Base-by-base conservation (phyloP, 2,113 vertebrate species). In the Psilopsiagon aymara region DNA sequence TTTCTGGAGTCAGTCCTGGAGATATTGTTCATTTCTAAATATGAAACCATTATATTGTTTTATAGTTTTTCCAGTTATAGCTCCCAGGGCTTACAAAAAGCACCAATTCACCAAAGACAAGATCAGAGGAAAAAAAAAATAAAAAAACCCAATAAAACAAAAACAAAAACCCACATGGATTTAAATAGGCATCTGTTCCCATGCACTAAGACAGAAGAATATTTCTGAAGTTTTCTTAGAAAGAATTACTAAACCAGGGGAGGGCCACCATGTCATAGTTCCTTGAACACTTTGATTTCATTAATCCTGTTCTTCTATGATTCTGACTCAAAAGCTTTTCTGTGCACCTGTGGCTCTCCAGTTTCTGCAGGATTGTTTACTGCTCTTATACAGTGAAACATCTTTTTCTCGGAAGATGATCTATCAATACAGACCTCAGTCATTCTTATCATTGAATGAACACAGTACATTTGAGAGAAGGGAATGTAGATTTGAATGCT, bases 21-120 rank as follows among this genome's bases (percentile, higher is more conserved):
- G n/a, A 49, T n/a, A 74, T 37, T 71, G 5, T 28, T 79, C 41
- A 60, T 81, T 92, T 95, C 59, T 86, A 95, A 85, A 79, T 53
- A 76, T 29, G 33, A 89, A 81, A 75, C 1, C 17, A 52, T 53
- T 84, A 33, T 31, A 91, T 44, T 91, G 6, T 64, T 91, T 76
- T 47, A 71, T 39, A 66, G 8, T 43, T 91, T 84, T 94, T 87
- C 47, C 14, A 85, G 31, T 55, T 92, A 23, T 20, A 78, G 51
- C 25, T 92, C 39, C 13, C 18, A 75, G 37, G 7, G 10, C 49
- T 79, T 75, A 83, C 25, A 92, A 78, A 94, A 94, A 53, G 6
- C 25, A 59, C 10, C 63, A 13, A 71, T 64, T 57, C 3, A 53
- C 37, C 52, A 79, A 73, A 94, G 27, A 84, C 14, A 55, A 13